Conservation (phyloP, 2,797 vertebrate genomes). For the Dipus sagitta region DNA sequence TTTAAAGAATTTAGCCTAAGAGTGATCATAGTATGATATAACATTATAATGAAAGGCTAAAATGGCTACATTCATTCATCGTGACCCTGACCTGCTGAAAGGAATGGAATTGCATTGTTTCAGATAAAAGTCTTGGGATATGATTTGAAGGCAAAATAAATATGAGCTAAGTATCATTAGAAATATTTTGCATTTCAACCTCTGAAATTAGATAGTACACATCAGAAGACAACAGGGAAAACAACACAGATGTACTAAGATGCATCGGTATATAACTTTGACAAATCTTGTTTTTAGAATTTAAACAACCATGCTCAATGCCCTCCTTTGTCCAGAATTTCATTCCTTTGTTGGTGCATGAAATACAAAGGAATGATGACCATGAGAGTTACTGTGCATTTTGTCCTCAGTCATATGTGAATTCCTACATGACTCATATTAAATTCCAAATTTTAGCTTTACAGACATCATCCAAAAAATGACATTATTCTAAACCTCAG, state of each 20-base stretch:
- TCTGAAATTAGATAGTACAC: constrained; percentile 8
- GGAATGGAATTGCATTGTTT: constrained; percentile 32
- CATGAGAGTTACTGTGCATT: neutral
- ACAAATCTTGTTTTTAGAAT: constrained; percentile 33
- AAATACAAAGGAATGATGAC: constrained; percentile 35
- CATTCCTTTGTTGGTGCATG: constrained; percentile 23
- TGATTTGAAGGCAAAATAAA: constrained; percentile 32
- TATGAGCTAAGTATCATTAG: neutral
- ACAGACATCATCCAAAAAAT: constrained; percentile 23
- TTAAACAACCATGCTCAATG: constrained; percentile 54
- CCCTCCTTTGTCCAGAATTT: constrained; percentile 52
- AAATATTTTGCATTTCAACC: constrained; percentile 46
- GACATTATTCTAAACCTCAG: constrained; percentile 24
- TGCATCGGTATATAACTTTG: neutral
- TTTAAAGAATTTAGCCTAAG: no score
- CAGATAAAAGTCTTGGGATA: neutral
- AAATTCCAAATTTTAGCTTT: constrained; percentile 54
- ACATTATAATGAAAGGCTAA: no score
- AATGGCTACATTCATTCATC: neutral
- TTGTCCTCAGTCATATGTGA: constrained; percentile 13
- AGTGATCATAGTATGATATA: no score
- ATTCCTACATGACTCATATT: neutral
- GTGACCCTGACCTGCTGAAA: constrained; percentile 4
- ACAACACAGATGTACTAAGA: neutral
- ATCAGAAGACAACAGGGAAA: constrained; percentile 58